Base-by-base conservation (phyloP, 2,797 vertebrate species). In the Sebastes melanostomus region DNA sequence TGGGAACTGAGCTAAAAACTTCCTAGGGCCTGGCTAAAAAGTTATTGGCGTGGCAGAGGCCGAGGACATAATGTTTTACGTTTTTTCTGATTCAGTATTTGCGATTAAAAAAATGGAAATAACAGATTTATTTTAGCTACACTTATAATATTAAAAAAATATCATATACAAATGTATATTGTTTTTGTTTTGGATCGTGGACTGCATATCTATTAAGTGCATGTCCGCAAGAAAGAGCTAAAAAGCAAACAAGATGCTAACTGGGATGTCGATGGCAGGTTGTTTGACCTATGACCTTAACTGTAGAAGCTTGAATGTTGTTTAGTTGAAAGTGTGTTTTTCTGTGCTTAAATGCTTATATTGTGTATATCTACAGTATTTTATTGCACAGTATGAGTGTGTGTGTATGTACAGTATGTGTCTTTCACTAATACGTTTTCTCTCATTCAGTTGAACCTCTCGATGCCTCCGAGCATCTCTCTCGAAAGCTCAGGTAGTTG, bases 401-500 rank as follows among this genome's bases (percentile, higher is more conserved):
- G 25, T 38, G 18, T 58, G 27, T 62, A 16, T 29, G 60, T 36
- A 74, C 34, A 75, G 58, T 73, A 29, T 72, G 46, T 72, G 30
- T 74, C 58, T 58, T 52, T 56, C 30, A 54, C 12, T 6, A 32
- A 60, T 27, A 63, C 14, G 25, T 67, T 66, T 27, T 38, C 56
- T 77, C 66, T 70, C 36, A 27, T 62, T 70, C 70, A 32, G 14
- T 46, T 67, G 16, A 74, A 50, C 36, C 76, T 69, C 79, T 29
- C 5, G 52, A 66, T 81, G 78, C 65, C 72, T 83, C 20, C 1
- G 13, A 87, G 85, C 82, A 79, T 86, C 75, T 7, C 77, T 88
- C 72, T 82, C 1, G 50, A 77, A 72, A 81, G 78, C 87, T 82
- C 59, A 66, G 86, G 70, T 77, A 82, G 85, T 78, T 79, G 91